These are phyloP conservation scores for Loriculus beryllinus DNA, from an alignment of 2,797 vertebrate genomes.

Conservation along the genomic window DNA sequence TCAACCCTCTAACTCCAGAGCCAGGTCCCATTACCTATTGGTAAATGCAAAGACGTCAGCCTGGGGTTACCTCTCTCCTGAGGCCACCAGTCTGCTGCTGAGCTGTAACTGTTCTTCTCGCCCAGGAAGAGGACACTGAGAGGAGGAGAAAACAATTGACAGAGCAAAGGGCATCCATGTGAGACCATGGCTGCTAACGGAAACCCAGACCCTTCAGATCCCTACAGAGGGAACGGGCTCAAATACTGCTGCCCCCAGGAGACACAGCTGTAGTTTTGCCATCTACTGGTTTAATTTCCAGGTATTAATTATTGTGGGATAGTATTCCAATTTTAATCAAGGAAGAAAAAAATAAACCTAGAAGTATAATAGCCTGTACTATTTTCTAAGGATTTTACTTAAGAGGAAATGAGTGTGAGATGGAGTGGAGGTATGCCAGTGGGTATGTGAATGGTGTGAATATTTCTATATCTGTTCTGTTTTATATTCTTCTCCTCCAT, in stretches of 20 bases:
- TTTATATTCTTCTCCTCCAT: neutral
- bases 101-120: neutral
- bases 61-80: neutral
- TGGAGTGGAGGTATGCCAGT: neutral
- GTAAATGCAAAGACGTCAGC: neutral
- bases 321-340: neutral
- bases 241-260: neutral
- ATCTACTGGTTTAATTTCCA: neutral
- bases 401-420: neutral
- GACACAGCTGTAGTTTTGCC: neutral
- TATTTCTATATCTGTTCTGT: neutral
- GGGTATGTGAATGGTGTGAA: neutral
- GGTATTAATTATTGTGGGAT: neutral
- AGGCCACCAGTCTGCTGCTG: neutral
- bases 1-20: neutral
- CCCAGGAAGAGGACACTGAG: neutral
- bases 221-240: fast-evolving
- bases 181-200: neutral
- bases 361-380: neutral
- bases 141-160: neutral
- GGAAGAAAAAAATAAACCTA: neutral
- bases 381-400: neutral
- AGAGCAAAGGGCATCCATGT: neutral
- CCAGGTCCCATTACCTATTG: neutral
- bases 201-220: neutral